Evolutionary conservation across 2,888 invertebrate genomes (phyloP).

Genomic region (Morinoia aosen): DNA sequence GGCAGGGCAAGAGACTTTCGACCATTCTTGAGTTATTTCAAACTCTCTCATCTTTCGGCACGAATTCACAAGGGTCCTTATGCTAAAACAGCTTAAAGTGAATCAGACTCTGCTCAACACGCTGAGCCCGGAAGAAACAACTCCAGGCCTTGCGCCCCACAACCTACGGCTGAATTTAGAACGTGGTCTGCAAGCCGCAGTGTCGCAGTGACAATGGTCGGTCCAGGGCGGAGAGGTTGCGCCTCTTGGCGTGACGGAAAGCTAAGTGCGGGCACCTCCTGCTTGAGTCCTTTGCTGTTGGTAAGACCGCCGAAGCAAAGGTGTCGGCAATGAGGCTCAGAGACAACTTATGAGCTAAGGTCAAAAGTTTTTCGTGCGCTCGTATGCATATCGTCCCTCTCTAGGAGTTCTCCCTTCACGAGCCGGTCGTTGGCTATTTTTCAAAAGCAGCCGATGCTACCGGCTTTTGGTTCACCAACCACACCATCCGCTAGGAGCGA

Average conservation of each 20-base stretch:
- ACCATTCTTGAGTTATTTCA: not conserved
- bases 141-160: not conserved
- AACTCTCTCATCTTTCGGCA: not conserved
- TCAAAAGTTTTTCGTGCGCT: not conserved
- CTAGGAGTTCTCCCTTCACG: not conserved
- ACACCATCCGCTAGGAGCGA: conserved; percentile 29
- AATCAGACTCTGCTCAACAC: not conserved
- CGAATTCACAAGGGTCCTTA: not conserved
- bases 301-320: conserved; percentile 30
- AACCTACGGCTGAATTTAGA: not conserved
- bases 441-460: not conserved
- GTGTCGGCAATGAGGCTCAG: conserved; percentile 22
- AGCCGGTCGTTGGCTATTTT: not conserved
- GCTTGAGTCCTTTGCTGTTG: conserved; percentile 25
- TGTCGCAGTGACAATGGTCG: conserved; percentile 30
- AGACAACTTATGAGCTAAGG: conserved; percentile 30
- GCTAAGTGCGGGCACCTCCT: conserved; percentile 45
- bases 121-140: not conserved
- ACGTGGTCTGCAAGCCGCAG: not conserved
- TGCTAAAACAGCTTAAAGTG: not conserved
- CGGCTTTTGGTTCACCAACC: not conserved
- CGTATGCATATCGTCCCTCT: not conserved
- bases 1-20: conserved; percentile 6
- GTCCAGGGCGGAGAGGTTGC: conserved; percentile 23
- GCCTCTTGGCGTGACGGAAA: conserved; percentile 35